Conservation (phyloP, 2,113 vertebrate species). For the Trogon surrucura region DNA sequence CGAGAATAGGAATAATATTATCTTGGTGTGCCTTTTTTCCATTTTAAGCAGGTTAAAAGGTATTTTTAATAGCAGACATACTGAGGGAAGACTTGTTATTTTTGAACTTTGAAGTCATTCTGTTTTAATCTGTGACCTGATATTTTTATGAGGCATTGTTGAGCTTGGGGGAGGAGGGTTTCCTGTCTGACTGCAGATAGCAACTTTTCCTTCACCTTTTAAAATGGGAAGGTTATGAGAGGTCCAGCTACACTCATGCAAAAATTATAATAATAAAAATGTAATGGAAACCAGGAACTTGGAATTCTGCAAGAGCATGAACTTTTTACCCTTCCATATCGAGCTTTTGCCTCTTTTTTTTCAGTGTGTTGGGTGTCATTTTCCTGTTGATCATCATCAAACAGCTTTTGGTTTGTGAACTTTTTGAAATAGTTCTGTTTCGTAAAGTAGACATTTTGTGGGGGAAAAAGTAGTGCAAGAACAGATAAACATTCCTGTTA, state of each 20-base stretch:
- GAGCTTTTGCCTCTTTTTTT: not conserved
- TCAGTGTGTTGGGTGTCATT: not conserved
- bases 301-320: conserved; percentile 39
- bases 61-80: conserved; percentile 46
- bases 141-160: conserved; percentile 67
- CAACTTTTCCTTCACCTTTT: conserved; percentile 43
- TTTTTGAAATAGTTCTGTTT: not conserved
- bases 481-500: not conserved
- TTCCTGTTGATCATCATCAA: conserved; percentile 10
- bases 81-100: not conserved
- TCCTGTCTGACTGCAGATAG: conserved; percentile 34
- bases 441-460: not conserved
- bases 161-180: conserved; percentile 4
- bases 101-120: conserved; percentile 57
- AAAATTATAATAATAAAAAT: conserved; percentile 62
- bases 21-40: conserved; percentile 22
- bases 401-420: not conserved
- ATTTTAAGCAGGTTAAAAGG: conserved; percentile 30
- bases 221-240: conserved; percentile 45
- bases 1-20: conserved; percentile 37
- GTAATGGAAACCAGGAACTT: conserved; percentile 61
- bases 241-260: conserved; percentile 33
- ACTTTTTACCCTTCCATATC: conserved; percentile 54
- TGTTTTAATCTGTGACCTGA: conserved; percentile 59
- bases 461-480: not conserved